Evolutionary conservation across 2,888 invertebrate genomes (phyloP).

Genomic region (Phasia obesa): DNA sequence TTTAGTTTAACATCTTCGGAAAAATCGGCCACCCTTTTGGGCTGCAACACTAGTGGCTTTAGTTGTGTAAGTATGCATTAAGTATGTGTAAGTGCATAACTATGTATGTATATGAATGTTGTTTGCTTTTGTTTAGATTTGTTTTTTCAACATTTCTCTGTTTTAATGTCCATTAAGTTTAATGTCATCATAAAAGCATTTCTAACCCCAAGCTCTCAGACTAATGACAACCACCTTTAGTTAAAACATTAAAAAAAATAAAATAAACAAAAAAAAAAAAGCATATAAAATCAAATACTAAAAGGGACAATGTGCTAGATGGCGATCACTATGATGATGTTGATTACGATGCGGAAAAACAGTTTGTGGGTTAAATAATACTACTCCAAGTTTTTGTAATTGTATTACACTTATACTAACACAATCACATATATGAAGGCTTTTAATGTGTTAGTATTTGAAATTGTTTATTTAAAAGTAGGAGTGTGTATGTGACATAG

Average conservation of each 20-base stretch:
- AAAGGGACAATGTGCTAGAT: conserved; percentile 32
- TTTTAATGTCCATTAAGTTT: conserved; percentile 73
- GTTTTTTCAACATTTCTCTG: conserved; percentile 60
- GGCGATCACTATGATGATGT: conserved; percentile 42
- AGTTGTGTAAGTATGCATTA: not conserved
- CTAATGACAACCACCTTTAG: conserved; percentile 63
- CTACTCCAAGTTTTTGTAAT: conserved; percentile 9
- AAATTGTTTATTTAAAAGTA: not conserved
- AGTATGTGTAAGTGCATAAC: not conserved
- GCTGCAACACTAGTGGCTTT: conserved; percentile 24
- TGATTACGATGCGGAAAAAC: conserved; percentile 55
- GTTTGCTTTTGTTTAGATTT: conserved; percentile 65
- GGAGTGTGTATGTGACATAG: not conserved
- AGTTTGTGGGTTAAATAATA: conserved; percentile 59
- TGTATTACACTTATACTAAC: not conserved
- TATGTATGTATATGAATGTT: conserved; percentile 1
- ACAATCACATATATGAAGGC: not conserved
- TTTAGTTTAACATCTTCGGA: conserved; percentile 5
- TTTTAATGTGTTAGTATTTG: conserved; percentile 1
- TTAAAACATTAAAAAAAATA: conserved; percentile 45
- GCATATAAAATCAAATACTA: conserved; percentile 45
- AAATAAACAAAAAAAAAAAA: conserved; percentile 20
- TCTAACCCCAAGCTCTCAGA: conserved; percentile 67
- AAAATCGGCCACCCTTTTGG: conserved; percentile 15
- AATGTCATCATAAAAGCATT: conserved; percentile 73